Base-by-base conservation (phyloP, 2,888 invertebrate species). In the Sphaerophoria taeniata region DNA sequence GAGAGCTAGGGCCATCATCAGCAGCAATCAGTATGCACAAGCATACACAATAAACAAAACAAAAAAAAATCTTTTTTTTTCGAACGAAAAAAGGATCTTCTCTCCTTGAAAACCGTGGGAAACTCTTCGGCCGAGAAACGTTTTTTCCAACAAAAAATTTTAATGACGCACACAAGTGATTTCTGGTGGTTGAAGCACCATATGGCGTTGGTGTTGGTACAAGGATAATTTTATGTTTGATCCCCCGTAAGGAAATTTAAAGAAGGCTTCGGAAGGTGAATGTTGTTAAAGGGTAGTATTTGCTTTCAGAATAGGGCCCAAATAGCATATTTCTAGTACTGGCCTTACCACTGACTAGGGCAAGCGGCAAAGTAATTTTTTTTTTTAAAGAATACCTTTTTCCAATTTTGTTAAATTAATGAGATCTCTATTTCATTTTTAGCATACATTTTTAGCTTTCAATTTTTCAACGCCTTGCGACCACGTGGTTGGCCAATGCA, bases 111-210 rank as follows among this genome's bases (percentile, higher is more conserved):
- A 78, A 83, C 82, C 82, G 82, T 83, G 82, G 82, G 82, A 83
- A 82, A 71, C 34, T 71, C 33, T 76, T 24, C 24, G 51, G 16
- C 11, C 61, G 60, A 72, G 76, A 76, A 85, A 81, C 47, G 60
- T 63, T 72, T 33, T 61, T 76, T 76, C 69, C 80, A 39, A 39
- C n/a, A 75, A 72, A 67, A 51, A 53, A 51, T 60, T 70, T 85
- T 81, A 85, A 85, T 81, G 76, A 85, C 85, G 73, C 81, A 76
- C 76, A 73, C 85, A 85, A 85, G 85, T 85, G 85, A 81, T 69
- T 76, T 70, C 53, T 75, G 51, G 36, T 67, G 53, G 67, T 67
- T 61, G 65, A 67, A 71, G 81, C 81, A 76, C 81, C 81, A 81
- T 81, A 67, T 67, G 67, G 67, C 53, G 70, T 56, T 70, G 56